Conservation (phyloP, 2,797 vertebrate species). For the Simalia tracyae region DNA sequence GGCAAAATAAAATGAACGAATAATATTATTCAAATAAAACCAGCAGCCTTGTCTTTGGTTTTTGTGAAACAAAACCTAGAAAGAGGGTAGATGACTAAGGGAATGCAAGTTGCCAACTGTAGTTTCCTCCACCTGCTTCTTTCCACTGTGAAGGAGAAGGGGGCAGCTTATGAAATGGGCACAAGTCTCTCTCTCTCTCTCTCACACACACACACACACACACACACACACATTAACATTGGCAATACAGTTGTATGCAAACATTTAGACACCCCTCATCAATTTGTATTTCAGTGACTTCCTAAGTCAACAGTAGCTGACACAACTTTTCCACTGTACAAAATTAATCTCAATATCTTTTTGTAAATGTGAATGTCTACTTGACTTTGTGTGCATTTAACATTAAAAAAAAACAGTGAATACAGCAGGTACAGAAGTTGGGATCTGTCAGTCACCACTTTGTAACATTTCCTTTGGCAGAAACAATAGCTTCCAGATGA, state of each 20-base stretch:
- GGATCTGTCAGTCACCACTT: background rate
- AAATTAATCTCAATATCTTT: background rate
- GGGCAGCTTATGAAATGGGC: background rate
- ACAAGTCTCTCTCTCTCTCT: background rate
- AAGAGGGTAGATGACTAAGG: background rate
- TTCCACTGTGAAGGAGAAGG: background rate
- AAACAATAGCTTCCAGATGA: background rate
- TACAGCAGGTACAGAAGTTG: background rate
- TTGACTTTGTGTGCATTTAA: background rate
- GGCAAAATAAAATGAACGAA: background rate
- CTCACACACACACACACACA: background rate
- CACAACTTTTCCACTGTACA: background rate
- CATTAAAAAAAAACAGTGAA: background rate
- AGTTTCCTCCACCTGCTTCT: background rate
- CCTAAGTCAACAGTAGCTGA: background rate
- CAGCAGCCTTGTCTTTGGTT: background rate
- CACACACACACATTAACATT: background rate
- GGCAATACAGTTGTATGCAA: background rate
- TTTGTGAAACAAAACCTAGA: background rate
- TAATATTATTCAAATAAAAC: background rate
- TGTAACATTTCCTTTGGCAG: background rate
- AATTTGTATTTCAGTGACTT: background rate
- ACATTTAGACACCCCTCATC: background rate
- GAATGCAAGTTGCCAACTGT: no score
- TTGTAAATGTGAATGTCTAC: background rate